phyloP scores from a whole-genome alignment of 1,140 invertebrate species.

The Patella vulgata region DNA sequence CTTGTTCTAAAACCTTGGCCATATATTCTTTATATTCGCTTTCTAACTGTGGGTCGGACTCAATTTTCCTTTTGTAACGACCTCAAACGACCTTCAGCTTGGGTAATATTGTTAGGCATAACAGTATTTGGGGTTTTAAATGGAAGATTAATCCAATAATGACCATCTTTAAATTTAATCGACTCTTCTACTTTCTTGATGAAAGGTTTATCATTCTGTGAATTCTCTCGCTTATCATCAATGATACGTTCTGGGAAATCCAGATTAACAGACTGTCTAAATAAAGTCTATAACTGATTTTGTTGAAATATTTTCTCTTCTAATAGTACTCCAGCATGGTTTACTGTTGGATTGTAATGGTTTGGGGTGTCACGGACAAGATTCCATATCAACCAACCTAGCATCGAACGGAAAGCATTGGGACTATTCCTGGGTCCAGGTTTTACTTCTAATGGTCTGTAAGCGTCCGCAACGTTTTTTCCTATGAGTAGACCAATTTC shows the following conservation, averaged over 20 bases:
- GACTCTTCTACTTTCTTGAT: constrained; percentile 9
- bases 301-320: neutral
- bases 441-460: neutral
- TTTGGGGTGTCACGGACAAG: no score
- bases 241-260: constrained; percentile 22
- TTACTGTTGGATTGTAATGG: no score
- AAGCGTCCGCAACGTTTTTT: neutral
- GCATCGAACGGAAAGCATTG: no score
- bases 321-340: neutral
- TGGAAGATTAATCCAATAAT: constrained; percentile 30
- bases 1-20: constrained; percentile 9
- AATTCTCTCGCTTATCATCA: neutral
- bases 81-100: constrained; percentile 16
- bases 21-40: constrained; percentile 7
- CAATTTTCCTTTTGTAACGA: constrained; percentile 4
- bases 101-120: constrained; percentile 14
- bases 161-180: constrained; percentile 10
- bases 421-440: neutral
- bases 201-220: constrained; percentile 21
- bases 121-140: constrained; percentile 6
- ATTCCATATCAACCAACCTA: neutral
- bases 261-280: constrained; percentile 2
- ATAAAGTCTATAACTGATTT: constrained; percentile 4
- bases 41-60: constrained; percentile 4
- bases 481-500: neutral